A percentile compares a stretch with the other conserved stretches of the same genome.
Evolutionary conservation across 2,888 invertebrate genomes (phyloP).

Genomic region (Carterocephalus palaemon): DNA sequence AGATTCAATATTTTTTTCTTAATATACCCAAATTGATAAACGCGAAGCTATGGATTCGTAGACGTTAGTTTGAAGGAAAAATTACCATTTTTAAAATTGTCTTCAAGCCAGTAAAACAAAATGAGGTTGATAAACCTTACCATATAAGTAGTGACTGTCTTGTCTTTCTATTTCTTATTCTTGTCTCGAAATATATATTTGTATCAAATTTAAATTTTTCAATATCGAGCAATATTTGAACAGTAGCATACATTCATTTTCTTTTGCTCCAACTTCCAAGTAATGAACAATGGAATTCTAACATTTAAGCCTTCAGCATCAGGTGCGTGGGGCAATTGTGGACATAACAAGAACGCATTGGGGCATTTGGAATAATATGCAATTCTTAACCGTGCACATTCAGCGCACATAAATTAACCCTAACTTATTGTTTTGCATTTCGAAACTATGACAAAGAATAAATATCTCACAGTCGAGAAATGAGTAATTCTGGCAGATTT

Average conservation of each 20-base stretch:
- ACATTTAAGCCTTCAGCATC: slow-evolving; percentile 10
- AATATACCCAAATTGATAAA: no score
- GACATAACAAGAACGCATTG: not conserved
- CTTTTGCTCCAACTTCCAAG: slow-evolving; percentile 14
- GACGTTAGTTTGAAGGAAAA: no score
- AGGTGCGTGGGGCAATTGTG: slow-evolving; percentile 13
- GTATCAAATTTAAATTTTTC: slow-evolving; percentile 13
- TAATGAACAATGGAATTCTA: slow-evolving; percentile 13
- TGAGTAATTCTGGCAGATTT: slow-evolving; percentile 39
- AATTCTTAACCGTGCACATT: slow-evolving; percentile 28
- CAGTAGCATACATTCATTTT: slow-evolving; percentile 17
- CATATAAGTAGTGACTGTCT: no score
- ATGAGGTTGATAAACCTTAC: no score
- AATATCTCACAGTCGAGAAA: slow-evolving; percentile 26
- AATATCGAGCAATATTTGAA: slow-evolving; percentile 17
- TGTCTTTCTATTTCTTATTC: no score
- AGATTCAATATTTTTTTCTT: no score
- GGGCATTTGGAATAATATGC: not conserved
- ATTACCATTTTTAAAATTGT: no score
- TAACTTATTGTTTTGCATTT: slow-evolving; percentile 3
- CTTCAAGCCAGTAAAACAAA: no score
- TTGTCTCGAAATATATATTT: not conserved
- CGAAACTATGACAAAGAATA: slow-evolving; percentile 8
- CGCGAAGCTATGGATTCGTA: no score
- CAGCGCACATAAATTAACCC: slow-evolving; percentile 36